phyloP scores from a whole-genome alignment of 2,113 vertebrate genomes.

The Garra rufa region DNA sequence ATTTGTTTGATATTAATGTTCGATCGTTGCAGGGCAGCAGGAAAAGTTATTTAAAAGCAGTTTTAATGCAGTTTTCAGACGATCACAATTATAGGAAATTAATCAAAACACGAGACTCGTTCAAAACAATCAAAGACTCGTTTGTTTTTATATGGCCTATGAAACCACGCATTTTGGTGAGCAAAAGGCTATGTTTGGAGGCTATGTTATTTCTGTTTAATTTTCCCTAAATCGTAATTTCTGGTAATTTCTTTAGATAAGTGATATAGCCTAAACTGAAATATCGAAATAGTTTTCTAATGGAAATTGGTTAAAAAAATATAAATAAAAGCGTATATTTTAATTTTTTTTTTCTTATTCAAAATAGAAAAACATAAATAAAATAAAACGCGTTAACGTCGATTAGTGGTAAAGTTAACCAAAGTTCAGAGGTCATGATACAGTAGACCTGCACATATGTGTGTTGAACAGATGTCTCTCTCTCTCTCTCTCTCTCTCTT shows the following conservation, averaged over 20 bases:
- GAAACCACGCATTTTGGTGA: background rate
- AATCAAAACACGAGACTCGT: background rate
- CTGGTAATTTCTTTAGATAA: no score
- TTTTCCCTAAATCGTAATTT: background rate
- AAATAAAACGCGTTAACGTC: constrained; percentile 7
- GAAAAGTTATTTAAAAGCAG: constrained; percentile 64
- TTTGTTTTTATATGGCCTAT: background rate
- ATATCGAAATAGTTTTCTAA: background rate
- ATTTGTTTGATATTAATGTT: constrained; percentile 94
- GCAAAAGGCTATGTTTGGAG: no score
- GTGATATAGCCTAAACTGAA: no score
- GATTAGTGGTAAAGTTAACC: constrained; percentile 30
- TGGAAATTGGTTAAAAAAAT: background rate
- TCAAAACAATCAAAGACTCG: background rate
- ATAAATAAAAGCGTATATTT: background rate
- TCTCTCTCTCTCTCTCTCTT: constrained; percentile 58
- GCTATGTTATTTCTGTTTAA: background rate
- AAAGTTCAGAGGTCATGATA: constrained; percentile 69
- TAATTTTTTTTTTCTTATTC: constrained; percentile 73
- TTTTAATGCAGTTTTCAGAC: background rate
- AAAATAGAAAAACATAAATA: background rate
- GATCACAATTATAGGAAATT: background rate
- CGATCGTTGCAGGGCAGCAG: constrained; percentile 82
- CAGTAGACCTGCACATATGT: constrained; percentile 69
- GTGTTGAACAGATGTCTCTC: constrained; percentile 91